Evolutionary conservation across 2,888 invertebrate species (phyloP).

Genomic region (Noctua janthe): DNA sequence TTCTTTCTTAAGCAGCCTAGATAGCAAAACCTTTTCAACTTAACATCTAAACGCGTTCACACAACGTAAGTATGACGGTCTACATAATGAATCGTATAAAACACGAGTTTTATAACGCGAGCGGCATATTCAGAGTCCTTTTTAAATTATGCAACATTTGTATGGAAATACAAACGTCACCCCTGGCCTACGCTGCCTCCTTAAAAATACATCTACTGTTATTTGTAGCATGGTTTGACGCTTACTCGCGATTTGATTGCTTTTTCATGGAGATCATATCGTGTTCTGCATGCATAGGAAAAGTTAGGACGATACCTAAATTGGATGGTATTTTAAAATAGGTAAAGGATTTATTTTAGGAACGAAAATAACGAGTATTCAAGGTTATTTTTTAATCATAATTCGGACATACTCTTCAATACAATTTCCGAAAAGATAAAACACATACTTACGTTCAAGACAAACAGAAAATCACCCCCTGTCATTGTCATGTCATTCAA

Average conservation of each 20-base stretch:
- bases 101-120: constrained; percentile 81
- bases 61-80: constrained; percentile 57
- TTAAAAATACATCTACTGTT: constrained; percentile 86
- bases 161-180: constrained; percentile 87
- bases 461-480: neutral
- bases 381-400: neutral
- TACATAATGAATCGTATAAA: constrained; percentile 79
- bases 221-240: constrained; percentile 86
- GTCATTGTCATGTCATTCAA: neutral
- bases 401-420: neutral
- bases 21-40: constrained; percentile 9
- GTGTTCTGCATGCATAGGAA: constrained; percentile 60
- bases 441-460: neutral
- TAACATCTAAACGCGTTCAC: constrained; percentile 38
- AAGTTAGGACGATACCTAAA: constrained; percentile 20
- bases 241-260: constrained; percentile 85
- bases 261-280: constrained; percentile 88
- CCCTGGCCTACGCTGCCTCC: constrained; percentile 77
- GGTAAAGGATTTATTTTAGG: neutral
- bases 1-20: neutral
- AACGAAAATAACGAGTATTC: neutral
- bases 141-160: constrained; percentile 90
- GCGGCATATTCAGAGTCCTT: constrained; percentile 76
- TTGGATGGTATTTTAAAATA: neutral
- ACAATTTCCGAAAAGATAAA: neutral